Conservation (phyloP, 2,888 invertebrate species). For the Argynnis bischoffii region DNA sequence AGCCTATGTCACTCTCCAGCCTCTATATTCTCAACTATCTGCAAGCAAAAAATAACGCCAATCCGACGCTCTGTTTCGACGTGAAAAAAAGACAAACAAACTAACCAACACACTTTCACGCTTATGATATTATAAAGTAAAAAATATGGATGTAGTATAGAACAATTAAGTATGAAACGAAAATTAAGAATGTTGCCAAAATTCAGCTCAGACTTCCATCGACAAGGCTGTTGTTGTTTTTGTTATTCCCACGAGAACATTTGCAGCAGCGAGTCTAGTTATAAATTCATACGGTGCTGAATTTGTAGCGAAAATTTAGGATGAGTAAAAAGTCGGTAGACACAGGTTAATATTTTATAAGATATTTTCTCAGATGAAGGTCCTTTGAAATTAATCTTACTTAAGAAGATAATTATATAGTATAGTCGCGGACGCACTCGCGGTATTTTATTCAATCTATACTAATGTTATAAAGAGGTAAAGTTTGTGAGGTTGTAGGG, state of each 20-base stretch:
- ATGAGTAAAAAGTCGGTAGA: conserved; percentile 29
- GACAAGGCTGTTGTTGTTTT: conserved; percentile 18
- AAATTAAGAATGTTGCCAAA: conserved; percentile 1
- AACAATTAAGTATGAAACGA: background rate
- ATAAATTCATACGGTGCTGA: conserved; percentile 41
- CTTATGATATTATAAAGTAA: no score
- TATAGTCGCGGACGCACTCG: no score
- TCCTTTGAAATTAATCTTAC: background rate
- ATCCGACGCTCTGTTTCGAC: no score
- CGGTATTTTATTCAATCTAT: no score
- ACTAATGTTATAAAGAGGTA: no score
- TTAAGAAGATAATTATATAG: background rate
- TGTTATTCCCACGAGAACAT: conserved; percentile 12
- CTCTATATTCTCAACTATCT: no score
- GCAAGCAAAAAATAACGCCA: no score
- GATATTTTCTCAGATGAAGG: conserved; percentile 1
- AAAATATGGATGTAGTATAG: background rate
- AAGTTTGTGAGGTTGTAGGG: no score
- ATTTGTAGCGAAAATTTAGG: conserved; percentile 42
- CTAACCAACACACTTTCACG: no score
- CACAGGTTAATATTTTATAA: conserved; percentile 37
- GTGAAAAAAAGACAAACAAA: no score
- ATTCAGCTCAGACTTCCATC: background rate
- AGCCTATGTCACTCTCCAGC: no score
- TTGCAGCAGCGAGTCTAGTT: conserved; percentile 28